Percentiles rank a stretch among this genome's conserved stretches.
Conservation (phyloP, 1,140 invertebrate genomes). For the Calliphora vicina region DNA sequence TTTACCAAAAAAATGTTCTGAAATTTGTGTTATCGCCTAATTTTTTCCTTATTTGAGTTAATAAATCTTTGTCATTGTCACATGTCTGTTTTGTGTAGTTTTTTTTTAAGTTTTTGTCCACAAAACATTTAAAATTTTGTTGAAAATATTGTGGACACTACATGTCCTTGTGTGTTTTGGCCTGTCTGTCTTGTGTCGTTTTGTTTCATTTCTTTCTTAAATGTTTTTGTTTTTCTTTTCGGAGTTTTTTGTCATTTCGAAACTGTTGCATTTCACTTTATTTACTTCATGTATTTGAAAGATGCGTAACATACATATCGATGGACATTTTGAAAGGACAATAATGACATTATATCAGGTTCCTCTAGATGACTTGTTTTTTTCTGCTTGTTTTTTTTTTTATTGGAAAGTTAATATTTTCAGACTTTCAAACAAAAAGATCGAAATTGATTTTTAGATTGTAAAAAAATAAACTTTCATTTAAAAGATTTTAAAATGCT, state of each 20-base stretch:
- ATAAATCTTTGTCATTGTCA: slow-evolving; percentile 34
- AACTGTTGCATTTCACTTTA: slow-evolving; percentile 29
- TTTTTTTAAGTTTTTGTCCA: neutral
- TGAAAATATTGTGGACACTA: too few species aligned
- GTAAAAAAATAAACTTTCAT: too few species aligned
- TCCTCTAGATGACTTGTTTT: too few species aligned
- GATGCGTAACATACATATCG: slow-evolving; percentile 21
- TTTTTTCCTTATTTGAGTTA: slow-evolving; percentile 31
- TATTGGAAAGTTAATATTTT: neutral
- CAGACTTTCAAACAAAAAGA: neutral
- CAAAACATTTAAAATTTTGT: neutral
- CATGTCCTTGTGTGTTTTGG: neutral
- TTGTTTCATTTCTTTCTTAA: neutral
- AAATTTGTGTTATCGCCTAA: slow-evolving; percentile 35
- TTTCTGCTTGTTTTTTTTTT: neutral
- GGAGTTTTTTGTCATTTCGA: neutral
- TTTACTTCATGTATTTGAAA: slow-evolving; percentile 28
- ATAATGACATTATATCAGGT: slow-evolving; percentile 32
- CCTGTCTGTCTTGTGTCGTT: neutral
- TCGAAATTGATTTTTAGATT: too few species aligned
- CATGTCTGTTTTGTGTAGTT: slow-evolving; percentile 14
- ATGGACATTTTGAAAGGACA: slow-evolving; percentile 20
- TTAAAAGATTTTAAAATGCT: too few species aligned
- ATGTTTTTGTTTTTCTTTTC: neutral
- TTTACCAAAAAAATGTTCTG: neutral